phyloP scores from a whole-genome alignment of 1,140 invertebrate species.

The Drosophila sproati region DNA sequence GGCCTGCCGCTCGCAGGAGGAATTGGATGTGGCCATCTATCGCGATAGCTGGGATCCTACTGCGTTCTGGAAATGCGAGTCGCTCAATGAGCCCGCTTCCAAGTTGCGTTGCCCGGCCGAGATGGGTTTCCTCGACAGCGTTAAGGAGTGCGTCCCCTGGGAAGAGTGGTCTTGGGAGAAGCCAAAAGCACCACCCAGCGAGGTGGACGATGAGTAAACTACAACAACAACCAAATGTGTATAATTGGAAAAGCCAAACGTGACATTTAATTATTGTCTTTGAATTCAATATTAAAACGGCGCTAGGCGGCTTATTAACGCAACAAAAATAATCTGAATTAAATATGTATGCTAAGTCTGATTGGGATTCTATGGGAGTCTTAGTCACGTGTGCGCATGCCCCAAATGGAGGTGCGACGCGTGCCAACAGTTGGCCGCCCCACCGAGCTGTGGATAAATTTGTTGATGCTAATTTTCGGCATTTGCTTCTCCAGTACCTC shows the following conservation, averaged over 20 bases:
- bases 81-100: slow-evolving; percentile 49
- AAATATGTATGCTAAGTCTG: slow-evolving; percentile 8
- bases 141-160: slow-evolving; percentile 66
- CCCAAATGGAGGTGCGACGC: slow-evolving; percentile 94
- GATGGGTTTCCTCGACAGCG: slow-evolving; percentile 61
- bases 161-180: slow-evolving; percentile 70
- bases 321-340: slow-evolving; percentile 30
- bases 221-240: not conserved
- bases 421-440: slow-evolving; percentile 94
- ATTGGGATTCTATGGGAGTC: not conserved
- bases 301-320: slow-evolving; percentile 32
- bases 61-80: slow-evolving; percentile 64
- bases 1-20: slow-evolving; percentile 60
- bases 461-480: slow-evolving; percentile 86
- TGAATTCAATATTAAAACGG: slow-evolving; percentile 50
- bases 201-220: slow-evolving; percentile 48
- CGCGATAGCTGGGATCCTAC: slow-evolving; percentile 71
- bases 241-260: slow-evolving; percentile 11
- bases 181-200: slow-evolving; percentile 54
- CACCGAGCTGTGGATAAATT: slow-evolving; percentile 89
- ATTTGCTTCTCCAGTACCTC: slow-evolving; percentile 85
- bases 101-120: slow-evolving; percentile 56
- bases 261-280: slow-evolving; percentile 64
- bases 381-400: slow-evolving; percentile 92
- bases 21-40: slow-evolving; percentile 56